Percentiles rank a stretch among this genome's conserved stretches.
Conservation (phyloP, 2,888 invertebrate species). For the Drosophila quasianomalipes region DNA sequence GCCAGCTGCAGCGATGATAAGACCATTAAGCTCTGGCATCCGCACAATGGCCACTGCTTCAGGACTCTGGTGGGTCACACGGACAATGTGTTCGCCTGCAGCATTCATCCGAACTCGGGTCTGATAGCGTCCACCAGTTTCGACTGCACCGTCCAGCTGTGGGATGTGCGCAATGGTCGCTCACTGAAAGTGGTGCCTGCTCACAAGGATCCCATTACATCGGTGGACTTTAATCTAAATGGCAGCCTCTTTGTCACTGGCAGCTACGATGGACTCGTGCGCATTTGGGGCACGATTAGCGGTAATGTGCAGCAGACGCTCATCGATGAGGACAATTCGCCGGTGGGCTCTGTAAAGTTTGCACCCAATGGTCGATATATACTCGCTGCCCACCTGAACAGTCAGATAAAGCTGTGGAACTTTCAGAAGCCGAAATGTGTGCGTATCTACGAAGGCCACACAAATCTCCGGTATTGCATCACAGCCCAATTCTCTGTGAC, state of each 20-base stretch:
- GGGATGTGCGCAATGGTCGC: slow-evolving; percentile 99
- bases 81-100: slow-evolving; percentile 99
- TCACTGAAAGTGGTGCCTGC: slow-evolving; percentile 98
- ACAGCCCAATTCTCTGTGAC: slow-evolving; percentile 99
- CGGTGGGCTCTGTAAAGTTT: slow-evolving; percentile 99
- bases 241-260: slow-evolving; percentile 99
- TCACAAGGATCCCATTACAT: slow-evolving; percentile 99
- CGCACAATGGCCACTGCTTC: slow-evolving; percentile 96
- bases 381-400: slow-evolving; percentile 98
- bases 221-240: slow-evolving; percentile 99
- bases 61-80: slow-evolving; percentile 99
- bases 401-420: slow-evolving; percentile 99
- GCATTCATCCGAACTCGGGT: slow-evolving; percentile 99
- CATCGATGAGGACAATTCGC: slow-evolving; percentile 99
- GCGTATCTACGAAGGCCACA: slow-evolving; percentile 98
- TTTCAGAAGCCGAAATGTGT: slow-evolving; percentile 99
- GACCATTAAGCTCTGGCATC: slow-evolving; percentile 94
- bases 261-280: slow-evolving; percentile 99
- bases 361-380: slow-evolving; percentile 99
- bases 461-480: slow-evolving; percentile 99
- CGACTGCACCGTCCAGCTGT: slow-evolving; percentile 99
- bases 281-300: slow-evolving; percentile 99
- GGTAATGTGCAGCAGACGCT: slow-evolving; percentile 99
- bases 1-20: slow-evolving; percentile 98
- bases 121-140: slow-evolving; percentile 99